A percentile compares a stretch with the other conserved stretches of the same genome.
Conservation (phyloP, 2,797 vertebrate genomes). For the Halcyon chelicuti region DNA sequence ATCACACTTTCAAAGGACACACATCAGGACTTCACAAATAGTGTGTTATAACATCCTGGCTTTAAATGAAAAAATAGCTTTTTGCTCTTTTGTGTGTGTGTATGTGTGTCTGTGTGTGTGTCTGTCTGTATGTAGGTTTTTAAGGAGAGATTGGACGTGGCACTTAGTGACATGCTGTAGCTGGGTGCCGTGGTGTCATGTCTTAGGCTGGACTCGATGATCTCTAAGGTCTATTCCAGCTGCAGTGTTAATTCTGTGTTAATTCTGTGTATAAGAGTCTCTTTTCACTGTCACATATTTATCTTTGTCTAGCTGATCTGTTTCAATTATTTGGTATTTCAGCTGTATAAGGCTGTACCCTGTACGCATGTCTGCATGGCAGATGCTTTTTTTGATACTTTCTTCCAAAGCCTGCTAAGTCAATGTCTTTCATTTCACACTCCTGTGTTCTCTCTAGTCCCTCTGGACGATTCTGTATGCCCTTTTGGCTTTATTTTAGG, state of each 20-base stretch:
- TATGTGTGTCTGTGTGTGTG: not conserved
- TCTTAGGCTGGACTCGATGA: too few species aligned
- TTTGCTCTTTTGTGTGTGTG: not conserved
- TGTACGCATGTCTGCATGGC: not conserved
- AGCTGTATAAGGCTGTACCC: rapidly evolving
- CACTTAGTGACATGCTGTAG: too few species aligned
- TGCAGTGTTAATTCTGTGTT: too few species aligned
- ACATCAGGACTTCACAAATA: not conserved
- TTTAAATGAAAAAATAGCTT: not conserved
- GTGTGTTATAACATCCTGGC: not conserved
- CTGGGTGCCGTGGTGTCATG: too few species aligned
- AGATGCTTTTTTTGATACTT: not conserved
- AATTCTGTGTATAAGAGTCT: not conserved
- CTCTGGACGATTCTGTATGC: not conserved
- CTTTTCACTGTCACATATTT: not conserved
- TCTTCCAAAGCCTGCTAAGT: not conserved
- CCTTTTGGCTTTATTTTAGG: slow-evolving; percentile 23
- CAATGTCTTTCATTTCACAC: slow-evolving; percentile 3
- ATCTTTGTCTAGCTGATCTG: not conserved
- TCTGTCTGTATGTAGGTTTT: not conserved
- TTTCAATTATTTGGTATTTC: not conserved
- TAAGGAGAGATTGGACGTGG: too few species aligned
- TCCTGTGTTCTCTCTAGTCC: not conserved
- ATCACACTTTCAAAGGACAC: not conserved
- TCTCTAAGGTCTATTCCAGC: too few species aligned